A percentile compares a stretch with the other conserved stretches of the same genome.
Conservation (phyloP, 2,797 vertebrate species). For the Scomberomorus guttatus region DNA sequence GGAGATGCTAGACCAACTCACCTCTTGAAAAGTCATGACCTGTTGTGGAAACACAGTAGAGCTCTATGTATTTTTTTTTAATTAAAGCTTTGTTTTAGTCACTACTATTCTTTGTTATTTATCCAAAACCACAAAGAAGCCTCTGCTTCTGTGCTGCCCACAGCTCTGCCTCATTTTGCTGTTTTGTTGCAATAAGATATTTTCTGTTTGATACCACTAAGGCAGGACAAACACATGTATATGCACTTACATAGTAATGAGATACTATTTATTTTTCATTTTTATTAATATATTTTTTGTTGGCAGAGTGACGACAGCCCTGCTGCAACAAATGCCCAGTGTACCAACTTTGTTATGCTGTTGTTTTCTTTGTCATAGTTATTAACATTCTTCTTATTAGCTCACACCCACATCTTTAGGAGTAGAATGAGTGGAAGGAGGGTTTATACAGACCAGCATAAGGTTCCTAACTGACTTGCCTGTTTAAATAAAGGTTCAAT, state of each 20-base stretch:
- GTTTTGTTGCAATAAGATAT: slow-evolving; percentile 1
- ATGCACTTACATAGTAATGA: slow-evolving; percentile 4
- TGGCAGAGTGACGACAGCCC: not conserved
- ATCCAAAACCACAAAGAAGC: not conserved
- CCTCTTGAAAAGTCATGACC: no score
- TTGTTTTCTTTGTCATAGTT: not conserved
- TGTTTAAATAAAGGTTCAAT: no score
- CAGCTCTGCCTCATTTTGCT: slow-evolving; percentile 23
- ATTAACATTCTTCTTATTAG: not conserved
- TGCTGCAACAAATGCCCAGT: not conserved
- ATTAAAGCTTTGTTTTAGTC: not conserved
- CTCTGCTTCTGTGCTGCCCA: slow-evolving; percentile 1
- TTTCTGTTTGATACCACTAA: not conserved
- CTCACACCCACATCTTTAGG: not conserved
- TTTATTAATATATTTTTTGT: not conserved
- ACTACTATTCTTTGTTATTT: not conserved
- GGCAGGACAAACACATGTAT: not conserved
- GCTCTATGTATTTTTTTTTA: not conserved
- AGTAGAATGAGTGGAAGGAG: not conserved
- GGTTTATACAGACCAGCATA: not conserved
- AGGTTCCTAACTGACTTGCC: not conserved
- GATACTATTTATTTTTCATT: slow-evolving; percentile 30
- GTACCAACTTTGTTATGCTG: slow-evolving; percentile 11
- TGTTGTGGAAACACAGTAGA: not conserved
- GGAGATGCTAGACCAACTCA: not conserved